Conservation (phyloP, 2,113 vertebrate genomes). For the Eulacestoma nigropectus region DNA sequence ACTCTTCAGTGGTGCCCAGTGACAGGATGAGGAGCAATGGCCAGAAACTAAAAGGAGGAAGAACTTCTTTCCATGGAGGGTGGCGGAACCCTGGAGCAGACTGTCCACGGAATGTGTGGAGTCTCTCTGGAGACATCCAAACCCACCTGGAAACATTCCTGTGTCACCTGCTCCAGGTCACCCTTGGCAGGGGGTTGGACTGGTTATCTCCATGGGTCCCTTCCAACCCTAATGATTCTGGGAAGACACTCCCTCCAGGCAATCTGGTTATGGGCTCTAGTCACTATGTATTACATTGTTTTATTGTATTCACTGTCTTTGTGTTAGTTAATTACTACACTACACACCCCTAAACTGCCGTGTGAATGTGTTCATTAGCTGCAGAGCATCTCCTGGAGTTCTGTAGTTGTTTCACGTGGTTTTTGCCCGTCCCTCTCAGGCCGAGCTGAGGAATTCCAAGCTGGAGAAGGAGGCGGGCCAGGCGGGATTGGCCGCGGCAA, state of each 20-base stretch:
- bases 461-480: slow-evolving; percentile 73
- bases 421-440: slow-evolving; percentile 36
- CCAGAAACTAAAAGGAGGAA: background rate
- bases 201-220: background rate
- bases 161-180: background rate
- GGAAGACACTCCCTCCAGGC: background rate
- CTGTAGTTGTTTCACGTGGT: fast-evolving
- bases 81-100: background rate
- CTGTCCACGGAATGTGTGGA: fast-evolving
- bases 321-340: background rate
- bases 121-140: background rate
- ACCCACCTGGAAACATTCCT: background rate
- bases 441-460: slow-evolving; percentile 68
- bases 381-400: fast-evolving
- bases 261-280: background rate
- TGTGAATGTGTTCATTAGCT: fast-evolving
- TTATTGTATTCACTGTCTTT: background rate
- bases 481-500: slow-evolving; percentile 72
- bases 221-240: background rate
- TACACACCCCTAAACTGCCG: background rate
- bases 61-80: background rate
- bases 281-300: background rate
- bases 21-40: background rate
- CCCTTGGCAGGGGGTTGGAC: background rate
- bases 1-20: background rate